phyloP scores from a whole-genome alignment of 2,113 vertebrate genomes.

The Pachycephala philippinensis region DNA sequence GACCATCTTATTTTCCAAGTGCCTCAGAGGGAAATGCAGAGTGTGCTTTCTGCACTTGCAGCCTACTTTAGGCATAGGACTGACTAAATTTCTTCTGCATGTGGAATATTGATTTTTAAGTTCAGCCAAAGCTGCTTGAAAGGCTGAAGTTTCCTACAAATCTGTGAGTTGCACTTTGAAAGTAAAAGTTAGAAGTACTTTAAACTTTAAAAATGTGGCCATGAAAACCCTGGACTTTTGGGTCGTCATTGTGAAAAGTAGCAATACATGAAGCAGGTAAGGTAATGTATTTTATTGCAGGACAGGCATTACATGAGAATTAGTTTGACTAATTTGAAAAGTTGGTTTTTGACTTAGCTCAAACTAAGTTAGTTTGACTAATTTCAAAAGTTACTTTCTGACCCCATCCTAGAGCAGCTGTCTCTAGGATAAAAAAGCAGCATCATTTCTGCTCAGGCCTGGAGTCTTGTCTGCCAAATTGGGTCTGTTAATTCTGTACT shows the following conservation, averaged over 20 bases:
- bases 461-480: background rate
- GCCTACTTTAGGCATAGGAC: background rate
- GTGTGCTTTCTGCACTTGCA: background rate
- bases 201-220: background rate
- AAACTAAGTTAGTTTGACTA: no score
- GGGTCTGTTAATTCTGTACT: background rate
- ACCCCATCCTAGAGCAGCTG: background rate
- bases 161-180: background rate
- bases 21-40: background rate
- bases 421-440: background rate
- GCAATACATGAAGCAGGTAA: background rate
- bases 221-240: background rate
- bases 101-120: background rate
- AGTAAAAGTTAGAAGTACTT: background rate
- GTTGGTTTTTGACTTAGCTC: background rate
- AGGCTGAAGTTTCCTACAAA: background rate
- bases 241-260: background rate
- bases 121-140: background rate
- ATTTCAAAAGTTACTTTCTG: background rate
- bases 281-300: background rate
- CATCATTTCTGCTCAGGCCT: background rate
- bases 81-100: background rate
- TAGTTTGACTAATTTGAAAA: background rate
- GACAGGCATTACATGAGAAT: background rate
- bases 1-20: background rate